phyloP scores from a whole-genome alignment of 2,888 invertebrate species.

The Drosophila phalerata region DNA sequence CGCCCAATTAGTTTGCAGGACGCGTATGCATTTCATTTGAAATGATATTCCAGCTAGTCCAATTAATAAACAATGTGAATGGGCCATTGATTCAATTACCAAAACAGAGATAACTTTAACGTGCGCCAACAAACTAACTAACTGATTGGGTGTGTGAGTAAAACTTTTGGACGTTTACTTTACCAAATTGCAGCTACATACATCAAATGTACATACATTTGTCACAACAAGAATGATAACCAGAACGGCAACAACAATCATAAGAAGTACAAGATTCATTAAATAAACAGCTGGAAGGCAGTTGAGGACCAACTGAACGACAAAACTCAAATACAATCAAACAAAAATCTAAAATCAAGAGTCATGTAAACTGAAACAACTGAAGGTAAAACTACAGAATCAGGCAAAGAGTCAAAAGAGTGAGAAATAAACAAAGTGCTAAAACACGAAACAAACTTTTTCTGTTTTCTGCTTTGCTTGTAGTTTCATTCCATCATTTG shows the following conservation, averaged over 20 bases:
- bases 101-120: conserved; percentile 29
- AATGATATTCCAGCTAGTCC: conserved; percentile 3
- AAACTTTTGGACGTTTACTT: conserved; percentile 52
- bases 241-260: conserved; percentile 1
- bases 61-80: conserved; percentile 54
- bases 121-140: conserved; percentile 32
- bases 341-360: conserved; percentile 75
- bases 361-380: conserved; percentile 55
- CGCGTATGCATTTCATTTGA: conserved; percentile 20
- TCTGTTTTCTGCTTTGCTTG: conserved; percentile 11
- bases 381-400: conserved; percentile 44
- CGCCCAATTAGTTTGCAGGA: conserved; percentile 49
- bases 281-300: conserved; percentile 36
- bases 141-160: conserved; percentile 41
- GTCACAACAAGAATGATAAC: conserved; percentile 19
- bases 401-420: conserved; percentile 18
- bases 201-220: conserved; percentile 70
- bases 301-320: conserved; percentile 12
- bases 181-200: conserved; percentile 61
- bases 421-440: conserved; percentile 54
- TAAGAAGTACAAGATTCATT: conserved; percentile 36
- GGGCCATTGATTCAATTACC: conserved; percentile 63
- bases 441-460: conserved; percentile 52
- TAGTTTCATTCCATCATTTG: conserved; percentile 24
- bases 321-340: conserved; percentile 71